phyloP scores from a whole-genome alignment of 2,888 invertebrate species.

The Argyresthia albistria region DNA sequence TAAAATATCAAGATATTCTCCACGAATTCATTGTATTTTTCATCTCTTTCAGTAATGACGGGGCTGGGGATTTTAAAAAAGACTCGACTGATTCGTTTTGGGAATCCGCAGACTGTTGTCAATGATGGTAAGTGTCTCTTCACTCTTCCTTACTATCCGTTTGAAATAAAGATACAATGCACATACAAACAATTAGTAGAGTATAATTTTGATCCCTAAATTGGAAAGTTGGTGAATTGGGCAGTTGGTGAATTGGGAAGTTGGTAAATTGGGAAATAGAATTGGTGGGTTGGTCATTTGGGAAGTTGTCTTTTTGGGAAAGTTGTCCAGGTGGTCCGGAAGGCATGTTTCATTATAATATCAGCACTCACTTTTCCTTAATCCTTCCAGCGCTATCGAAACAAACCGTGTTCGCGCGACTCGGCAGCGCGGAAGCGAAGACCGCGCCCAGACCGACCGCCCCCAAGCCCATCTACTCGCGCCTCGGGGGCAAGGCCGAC shows the following conservation, averaged over 20 bases:
- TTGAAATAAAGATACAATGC: too few relatives aligned
- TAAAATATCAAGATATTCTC: neutral
- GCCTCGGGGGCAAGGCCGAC: slow-evolving; percentile 44
- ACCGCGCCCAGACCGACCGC: slow-evolving; percentile 6
- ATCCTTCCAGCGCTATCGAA: slow-evolving; percentile 14
- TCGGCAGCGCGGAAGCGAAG: slow-evolving; percentile 40
- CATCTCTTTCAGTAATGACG: neutral
- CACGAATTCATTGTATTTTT: neutral
- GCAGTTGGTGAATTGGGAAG: too few relatives aligned
- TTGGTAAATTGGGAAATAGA: too few relatives aligned
- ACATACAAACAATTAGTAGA: too few relatives aligned
- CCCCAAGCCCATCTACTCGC: slow-evolving; percentile 43
- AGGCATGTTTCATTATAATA: too few relatives aligned
- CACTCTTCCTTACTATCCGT: too few relatives aligned
- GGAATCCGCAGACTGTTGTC: neutral
- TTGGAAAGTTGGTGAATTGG: too few relatives aligned
- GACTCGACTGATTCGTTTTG: slow-evolving; percentile 1
- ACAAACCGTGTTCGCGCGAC: slow-evolving; percentile 52
- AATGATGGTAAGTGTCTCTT: neutral
- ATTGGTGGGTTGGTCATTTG: too few relatives aligned
- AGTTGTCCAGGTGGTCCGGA: too few relatives aligned
- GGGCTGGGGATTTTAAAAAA: neutral
- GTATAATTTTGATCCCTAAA: too few relatives aligned
- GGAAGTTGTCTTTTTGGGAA: too few relatives aligned
- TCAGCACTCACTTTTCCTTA: too few relatives aligned